Conservation (phyloP, 2,113 vertebrate species). For the Campylomormyrus numenius region DNA sequence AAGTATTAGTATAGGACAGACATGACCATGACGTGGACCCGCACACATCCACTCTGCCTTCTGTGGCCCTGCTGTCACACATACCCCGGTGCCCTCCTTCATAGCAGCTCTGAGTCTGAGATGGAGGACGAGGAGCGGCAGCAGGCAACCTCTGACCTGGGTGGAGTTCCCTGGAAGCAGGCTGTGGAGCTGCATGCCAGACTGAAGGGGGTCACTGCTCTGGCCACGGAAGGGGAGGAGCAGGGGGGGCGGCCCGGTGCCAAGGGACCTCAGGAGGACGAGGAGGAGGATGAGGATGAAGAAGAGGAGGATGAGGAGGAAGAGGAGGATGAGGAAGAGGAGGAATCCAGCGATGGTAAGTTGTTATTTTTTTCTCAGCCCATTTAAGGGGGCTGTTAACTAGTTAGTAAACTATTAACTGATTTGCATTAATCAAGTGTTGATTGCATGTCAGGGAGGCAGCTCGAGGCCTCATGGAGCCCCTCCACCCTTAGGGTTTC, state of each 20-base stretch:
- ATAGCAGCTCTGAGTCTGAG: constrained; percentile 82
- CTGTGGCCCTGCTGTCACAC: neutral
- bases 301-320: constrained; percentile 38
- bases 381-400: neutral
- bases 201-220: constrained; percentile 53
- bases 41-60: neutral
- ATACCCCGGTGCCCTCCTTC: neutral
- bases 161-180: constrained; percentile 65
- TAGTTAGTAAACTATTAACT: neutral
- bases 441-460: neutral
- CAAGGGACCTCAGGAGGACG: constrained; percentile 32
- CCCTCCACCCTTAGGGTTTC: neutral
- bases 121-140: constrained; percentile 62
- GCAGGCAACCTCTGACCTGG: constrained; percentile 56
- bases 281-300: constrained; percentile 49
- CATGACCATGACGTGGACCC: neutral
- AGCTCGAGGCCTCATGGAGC: neutral
- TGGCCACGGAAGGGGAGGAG: neutral
- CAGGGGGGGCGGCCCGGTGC: constrained; percentile 31
- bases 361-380: neutral
- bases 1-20: too few species aligned
- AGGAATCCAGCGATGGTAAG: constrained; percentile 75
- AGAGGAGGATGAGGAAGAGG: constrained; percentile 47
- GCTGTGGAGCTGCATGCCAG: constrained; percentile 63
- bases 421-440: neutral